These are phyloP conservation scores for Microcebus tavaratra DNA, from an alignment of 2,113 vertebrate species.

Conservation along the genomic window DNA sequence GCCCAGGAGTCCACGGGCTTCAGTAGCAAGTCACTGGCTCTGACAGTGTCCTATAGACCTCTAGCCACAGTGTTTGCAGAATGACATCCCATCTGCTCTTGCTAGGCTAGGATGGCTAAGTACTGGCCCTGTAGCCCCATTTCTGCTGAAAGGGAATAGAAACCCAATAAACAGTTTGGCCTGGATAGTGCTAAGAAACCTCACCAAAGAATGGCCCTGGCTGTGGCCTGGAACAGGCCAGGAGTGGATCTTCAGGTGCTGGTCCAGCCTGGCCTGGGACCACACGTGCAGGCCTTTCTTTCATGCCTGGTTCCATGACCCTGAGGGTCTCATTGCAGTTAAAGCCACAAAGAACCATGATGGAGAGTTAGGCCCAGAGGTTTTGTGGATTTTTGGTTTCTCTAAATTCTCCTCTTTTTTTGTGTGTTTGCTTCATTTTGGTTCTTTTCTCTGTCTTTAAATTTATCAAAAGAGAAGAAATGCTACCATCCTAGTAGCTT, in stretches of 20 bases:
- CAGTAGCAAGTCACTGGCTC: background rate
- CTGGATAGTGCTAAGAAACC: background rate
- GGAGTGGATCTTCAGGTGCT: background rate
- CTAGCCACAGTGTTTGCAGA: background rate
- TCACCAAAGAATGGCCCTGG: background rate
- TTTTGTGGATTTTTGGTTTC: background rate
- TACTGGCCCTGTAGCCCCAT: background rate
- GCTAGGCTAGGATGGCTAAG: background rate
- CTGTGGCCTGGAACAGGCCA: background rate
- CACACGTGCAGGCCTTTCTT: accelerated
- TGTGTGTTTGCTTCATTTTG: background rate
- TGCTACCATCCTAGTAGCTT: background rate
- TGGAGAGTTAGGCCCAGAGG: background rate
- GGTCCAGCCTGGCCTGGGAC: background rate
- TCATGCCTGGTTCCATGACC: background rate
- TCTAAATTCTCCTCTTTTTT: background rate
- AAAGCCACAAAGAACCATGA: background rate
- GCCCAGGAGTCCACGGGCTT: background rate
- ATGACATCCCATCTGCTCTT: background rate
- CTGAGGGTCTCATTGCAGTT: background rate
- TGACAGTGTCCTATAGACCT: background rate
- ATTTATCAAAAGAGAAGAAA: background rate
- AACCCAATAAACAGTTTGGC: background rate
- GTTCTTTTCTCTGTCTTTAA: background rate
- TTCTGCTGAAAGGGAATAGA: background rate